phyloP scores from a whole-genome alignment of 1,140 invertebrate species.

The Sarcophaga bullata region DNA sequence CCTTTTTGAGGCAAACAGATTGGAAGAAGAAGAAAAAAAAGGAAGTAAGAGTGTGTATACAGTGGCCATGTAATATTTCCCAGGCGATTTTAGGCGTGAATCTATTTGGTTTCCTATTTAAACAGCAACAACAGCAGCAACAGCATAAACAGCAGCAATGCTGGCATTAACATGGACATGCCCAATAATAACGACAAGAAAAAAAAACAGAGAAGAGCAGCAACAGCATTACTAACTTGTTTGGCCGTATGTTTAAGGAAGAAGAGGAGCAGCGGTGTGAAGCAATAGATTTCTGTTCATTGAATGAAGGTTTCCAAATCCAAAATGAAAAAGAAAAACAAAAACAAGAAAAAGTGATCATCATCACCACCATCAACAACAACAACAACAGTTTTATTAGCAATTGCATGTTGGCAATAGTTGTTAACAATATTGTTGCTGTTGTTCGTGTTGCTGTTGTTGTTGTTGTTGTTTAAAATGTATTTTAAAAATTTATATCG shows the following conservation, averaged over 20 bases:
- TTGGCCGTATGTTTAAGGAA: neutral
- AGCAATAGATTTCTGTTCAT: constrained; percentile 5
- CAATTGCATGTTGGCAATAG: neutral
- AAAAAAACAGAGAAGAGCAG: neutral
- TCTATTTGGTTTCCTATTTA: constrained; percentile 31
- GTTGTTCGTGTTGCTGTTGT: too few relatives aligned
- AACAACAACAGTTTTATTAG: neutral
- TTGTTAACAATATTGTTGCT: neutral
- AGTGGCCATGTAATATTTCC: constrained; percentile 30
- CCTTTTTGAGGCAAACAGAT: neutral
- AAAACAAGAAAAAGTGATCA: neutral
- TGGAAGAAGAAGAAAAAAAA: neutral
- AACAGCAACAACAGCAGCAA: neutral
- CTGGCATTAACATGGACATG: constrained; percentile 2
- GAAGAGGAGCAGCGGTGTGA: neutral
- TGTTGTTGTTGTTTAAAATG: constrained; percentile 22
- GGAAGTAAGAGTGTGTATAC: constrained; percentile 23
- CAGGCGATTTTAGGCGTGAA: constrained; percentile 41
- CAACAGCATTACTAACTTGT: neutral
- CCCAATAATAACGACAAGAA: too few relatives aligned
- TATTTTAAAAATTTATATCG: constrained; percentile 37
- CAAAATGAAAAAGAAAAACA: too few relatives aligned
- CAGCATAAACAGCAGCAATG: neutral
- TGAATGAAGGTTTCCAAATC: neutral
- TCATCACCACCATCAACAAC: neutral